Percentiles rank a stretch among this genome's conserved stretches.
Conservation (phyloP, 2,113 vertebrate genomes). For the Rousettus leschenaultii region DNA sequence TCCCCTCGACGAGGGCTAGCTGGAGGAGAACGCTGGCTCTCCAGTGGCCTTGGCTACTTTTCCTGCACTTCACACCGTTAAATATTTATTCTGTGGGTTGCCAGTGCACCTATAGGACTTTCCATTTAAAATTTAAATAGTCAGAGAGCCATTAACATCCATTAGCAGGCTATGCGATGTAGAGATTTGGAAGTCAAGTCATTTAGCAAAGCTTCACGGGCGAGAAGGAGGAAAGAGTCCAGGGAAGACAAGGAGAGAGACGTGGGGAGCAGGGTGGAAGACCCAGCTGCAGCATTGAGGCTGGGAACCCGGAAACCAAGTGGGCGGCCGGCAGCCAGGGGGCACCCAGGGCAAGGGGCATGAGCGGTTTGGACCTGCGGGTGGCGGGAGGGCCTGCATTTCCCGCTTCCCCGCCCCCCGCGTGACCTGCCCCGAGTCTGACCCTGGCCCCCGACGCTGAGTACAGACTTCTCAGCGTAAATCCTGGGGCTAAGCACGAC, state of each 20-base stretch:
- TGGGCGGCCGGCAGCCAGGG: background rate
- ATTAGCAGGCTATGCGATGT: slow-evolving; percentile 45
- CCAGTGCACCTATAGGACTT: background rate
- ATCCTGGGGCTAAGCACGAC: background rate
- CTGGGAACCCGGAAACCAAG: background rate
- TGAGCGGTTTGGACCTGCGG: background rate
- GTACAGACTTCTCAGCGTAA: background rate
- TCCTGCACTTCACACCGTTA: slow-evolving; percentile 22
- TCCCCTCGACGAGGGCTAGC: background rate
- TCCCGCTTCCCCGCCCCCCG: background rate
- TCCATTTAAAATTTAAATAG: slow-evolving; percentile 61
- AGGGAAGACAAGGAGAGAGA: background rate
- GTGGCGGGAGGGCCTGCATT: background rate
- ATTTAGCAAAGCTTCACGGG: background rate
- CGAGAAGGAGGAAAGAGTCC: background rate
- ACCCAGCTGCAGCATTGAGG: background rate
- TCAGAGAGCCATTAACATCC: slow-evolving; percentile 61
- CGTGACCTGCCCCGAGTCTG: too few species aligned
- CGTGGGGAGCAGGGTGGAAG: background rate
- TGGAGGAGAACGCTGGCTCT: background rate
- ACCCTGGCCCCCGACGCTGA: background rate
- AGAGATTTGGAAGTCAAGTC: slow-evolving; percentile 35
- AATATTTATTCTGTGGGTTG: slow-evolving; percentile 56
- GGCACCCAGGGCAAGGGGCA: background rate
- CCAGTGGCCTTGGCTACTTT: slow-evolving; percentile 7